Base-by-base conservation (phyloP, 2,888 invertebrate species). In the Eucriotettix oculatus region DNA sequence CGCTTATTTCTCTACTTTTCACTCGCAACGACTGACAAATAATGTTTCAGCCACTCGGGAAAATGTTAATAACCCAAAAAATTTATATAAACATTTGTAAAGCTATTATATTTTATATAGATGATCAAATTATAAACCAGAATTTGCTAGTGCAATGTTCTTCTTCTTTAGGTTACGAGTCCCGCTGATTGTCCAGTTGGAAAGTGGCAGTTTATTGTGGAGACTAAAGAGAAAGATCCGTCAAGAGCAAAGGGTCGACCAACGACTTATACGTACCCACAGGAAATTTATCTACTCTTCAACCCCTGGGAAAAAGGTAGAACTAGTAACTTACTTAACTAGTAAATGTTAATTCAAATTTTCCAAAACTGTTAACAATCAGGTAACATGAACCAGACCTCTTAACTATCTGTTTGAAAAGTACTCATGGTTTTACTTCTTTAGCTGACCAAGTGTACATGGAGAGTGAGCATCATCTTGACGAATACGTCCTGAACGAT, bases 301-400 rank as follows among this genome's bases (percentile, higher is more conserved):
- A 91, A 90, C 71, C 89, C 91, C 1, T 90, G 90, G 90, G 78
- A 82, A 65, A 81, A 83, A 76, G 85, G 90, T 89, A 74, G n/a
- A 71, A 71, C 66, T 12, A 11, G 17, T 12, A 9, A 16, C 14
- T 40, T 52, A 40, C 17, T 5, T 40, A 40, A 14, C 16, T 16
- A 52, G 41, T 41, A 17, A n/a, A n/a, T n/a, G n/a, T n/a, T n/a
- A 14, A 12, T 48, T 48, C 9, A 14, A 12, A n/a, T 14, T 14
- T 48, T 48, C 12, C 9, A 9, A n/a, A 48, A 48, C 2, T 48
- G 9, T 48, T n/a, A 5, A 3, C 1, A 16, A 56, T 42, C 14
- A 41, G 9, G 57, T 54, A 43, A 57, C 12, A 7, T 54, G 56
- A 54, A 40, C 10, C 56, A 11, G 41, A 16, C 2, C 16, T 16